Base-by-base conservation (phyloP, 2,797 vertebrate genomes). In the Furcifer pardalis region DNA sequence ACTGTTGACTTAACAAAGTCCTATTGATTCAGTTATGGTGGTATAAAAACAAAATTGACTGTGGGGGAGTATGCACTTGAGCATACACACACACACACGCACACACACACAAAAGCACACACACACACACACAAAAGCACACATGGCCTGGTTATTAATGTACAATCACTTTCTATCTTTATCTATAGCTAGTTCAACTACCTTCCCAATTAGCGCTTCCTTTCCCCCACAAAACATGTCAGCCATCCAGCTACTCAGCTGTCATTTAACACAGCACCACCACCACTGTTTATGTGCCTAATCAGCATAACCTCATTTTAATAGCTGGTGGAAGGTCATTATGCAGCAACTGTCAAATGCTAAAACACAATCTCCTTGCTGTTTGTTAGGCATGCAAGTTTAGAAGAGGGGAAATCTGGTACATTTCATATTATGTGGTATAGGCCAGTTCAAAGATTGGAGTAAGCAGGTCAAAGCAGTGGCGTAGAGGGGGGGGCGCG, bases 321-420 rank as follows among this genome's bases (percentile, higher is more conserved):
- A 82, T 82, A 74, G 59, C 74, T 72, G 79, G 68, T 81, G 32
- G 84, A 86, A 90, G 77, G 74, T 78, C 52, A 76, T 84, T 89
- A 90, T 76, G 83, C 59, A 85, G 25, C 73, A 76, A 77, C 60
- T 76, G 77, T 90, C 74, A 89, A 88, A 80, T 63, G 87, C 32
- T 79, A 85, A 90, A 92, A 84, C 88, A 87, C 88, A 84, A 68
- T 72, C 88, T 89, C 80, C 85, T 86, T 71, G 73, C 71, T 88
- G 83, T 87, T 88, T 86, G 86, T 89, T 84, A 59, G 60, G 88
- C 79, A 86, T 82, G 79, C 89, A 85, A 69, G 85, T 88, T 80
- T 86, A 7, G 86, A 82, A 73, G 82, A 71, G 76, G 85, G 68
- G 84, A 89, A 84, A 59, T 72, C 86, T 79, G 42, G 52, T 10